A percentile compares a stretch with the other conserved stretches of the same genome.
Evolutionary conservation across 2,797 vertebrate genomes (phyloP).

Genomic region (Falco naumanni): DNA sequence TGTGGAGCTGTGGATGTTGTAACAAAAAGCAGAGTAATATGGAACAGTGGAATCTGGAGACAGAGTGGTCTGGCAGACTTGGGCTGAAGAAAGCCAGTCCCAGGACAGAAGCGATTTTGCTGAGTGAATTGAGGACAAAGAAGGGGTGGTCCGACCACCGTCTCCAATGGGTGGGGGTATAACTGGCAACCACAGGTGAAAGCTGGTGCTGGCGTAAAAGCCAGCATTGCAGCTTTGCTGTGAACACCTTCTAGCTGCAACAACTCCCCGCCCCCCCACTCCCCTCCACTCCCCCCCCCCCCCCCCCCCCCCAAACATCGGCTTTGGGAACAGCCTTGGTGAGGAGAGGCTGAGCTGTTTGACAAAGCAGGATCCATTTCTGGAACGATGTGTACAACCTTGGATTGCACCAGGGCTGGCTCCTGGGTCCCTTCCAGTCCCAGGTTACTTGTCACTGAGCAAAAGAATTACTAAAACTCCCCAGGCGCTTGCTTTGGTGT

Average conservation of each 20-base stretch:
- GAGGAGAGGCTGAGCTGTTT: not conserved
- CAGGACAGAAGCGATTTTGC: not conserved
- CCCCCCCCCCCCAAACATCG: not conserved
- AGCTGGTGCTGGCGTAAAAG: not conserved
- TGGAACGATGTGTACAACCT: not conserved
- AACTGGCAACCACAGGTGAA: not conserved
- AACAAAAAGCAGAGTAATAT: not conserved
- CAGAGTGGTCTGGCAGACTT: not conserved
- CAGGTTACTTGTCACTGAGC: not conserved
- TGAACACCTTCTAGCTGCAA: not conserved
- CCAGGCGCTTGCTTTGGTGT: not conserved
- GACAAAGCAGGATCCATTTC: not conserved
- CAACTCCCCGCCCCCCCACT: not conserved
- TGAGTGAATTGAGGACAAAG: not conserved
- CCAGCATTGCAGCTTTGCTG: not conserved
- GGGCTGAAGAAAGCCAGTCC: not conserved
- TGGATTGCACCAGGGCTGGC: not conserved
- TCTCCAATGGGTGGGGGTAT: not conserved
- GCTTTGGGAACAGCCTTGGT: not conserved
- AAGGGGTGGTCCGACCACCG: not conserved
- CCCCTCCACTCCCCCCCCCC: too few relatives aligned
- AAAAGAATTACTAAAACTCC: not conserved
- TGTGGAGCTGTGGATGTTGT: not conserved
- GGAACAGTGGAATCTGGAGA: not conserved
- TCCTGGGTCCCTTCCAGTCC: not conserved